Conservation (phyloP, 2,113 vertebrate genomes). For the Heteronetta atricapilla region DNA sequence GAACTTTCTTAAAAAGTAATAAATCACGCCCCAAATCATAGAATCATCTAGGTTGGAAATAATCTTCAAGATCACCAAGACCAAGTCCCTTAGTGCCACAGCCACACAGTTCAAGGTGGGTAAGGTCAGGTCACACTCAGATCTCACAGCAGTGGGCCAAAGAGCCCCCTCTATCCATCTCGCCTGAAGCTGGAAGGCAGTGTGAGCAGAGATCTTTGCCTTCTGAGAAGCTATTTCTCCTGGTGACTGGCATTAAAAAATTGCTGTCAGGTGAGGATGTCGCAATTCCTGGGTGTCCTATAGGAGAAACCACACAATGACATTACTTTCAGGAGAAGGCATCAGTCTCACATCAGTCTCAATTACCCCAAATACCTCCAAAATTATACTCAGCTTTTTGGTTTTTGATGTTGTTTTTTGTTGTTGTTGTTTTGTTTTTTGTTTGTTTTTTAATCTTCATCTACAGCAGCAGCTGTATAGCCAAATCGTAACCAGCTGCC, state of each 20-base stretch:
- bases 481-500: neutral
- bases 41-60: neutral
- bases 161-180: neutral
- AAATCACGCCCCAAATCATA: neutral
- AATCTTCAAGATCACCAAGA: neutral
- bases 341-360: neutral
- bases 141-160: neutral
- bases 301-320: neutral
- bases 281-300: rapidly evolving
- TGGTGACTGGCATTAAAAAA: neutral
- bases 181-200: neutral
- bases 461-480: neutral
- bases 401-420: too few relatives aligned
- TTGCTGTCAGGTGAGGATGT: neutral
- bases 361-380: neutral
- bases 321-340: neutral
- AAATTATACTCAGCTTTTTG: neutral
- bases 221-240: neutral
- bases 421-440: too few relatives aligned
- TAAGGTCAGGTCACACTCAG: neutral
- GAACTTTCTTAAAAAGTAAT: neutral
- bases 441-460: neutral
- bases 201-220: neutral
- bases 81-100: neutral
- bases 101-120: neutral